phyloP scores from a whole-genome alignment of 2,888 invertebrate genomes.

The Macrosiphum euphorbiae region DNA sequence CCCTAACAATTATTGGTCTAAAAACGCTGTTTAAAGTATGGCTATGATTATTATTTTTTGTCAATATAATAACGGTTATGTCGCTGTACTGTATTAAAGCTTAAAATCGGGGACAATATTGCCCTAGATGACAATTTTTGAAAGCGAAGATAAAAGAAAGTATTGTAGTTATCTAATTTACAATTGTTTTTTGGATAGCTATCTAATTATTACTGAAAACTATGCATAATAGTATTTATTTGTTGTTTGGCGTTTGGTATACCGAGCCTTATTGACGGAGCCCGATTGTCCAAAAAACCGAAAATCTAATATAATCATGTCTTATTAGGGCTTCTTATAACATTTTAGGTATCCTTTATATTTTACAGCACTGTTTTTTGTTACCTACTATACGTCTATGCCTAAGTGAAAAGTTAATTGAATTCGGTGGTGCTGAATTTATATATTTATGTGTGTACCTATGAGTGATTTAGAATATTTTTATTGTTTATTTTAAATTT shows the following conservation, averaged over 20 bases:
- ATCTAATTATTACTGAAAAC: too few relatives aligned
- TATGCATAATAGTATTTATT: too few relatives aligned
- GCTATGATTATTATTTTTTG: not conserved
- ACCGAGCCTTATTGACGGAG: too few relatives aligned
- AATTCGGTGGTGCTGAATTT: not conserved
- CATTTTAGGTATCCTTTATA: not conserved
- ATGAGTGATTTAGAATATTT: too few relatives aligned
- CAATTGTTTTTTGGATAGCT: too few relatives aligned
- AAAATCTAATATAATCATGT: too few relatives aligned
- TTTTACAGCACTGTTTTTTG: not conserved
- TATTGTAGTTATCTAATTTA: not conserved
- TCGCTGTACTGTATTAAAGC: not conserved
- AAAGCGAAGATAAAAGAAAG: not conserved
- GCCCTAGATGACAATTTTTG: not conserved
- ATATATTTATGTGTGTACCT: not conserved
- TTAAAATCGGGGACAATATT: not conserved
- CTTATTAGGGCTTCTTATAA: too few relatives aligned
- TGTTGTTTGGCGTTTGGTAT: too few relatives aligned
- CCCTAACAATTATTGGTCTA: not conserved
- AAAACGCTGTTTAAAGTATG: not conserved
- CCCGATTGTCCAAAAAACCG: too few relatives aligned
- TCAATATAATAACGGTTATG: not conserved
- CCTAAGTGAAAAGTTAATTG: not conserved
- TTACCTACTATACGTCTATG: too few relatives aligned
- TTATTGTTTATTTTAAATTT: too few relatives aligned